A percentile compares a stretch with the other conserved stretches of the same genome.
Conservation (phyloP, 2,113 vertebrate genomes). For the Pachyramphus minor region DNA sequence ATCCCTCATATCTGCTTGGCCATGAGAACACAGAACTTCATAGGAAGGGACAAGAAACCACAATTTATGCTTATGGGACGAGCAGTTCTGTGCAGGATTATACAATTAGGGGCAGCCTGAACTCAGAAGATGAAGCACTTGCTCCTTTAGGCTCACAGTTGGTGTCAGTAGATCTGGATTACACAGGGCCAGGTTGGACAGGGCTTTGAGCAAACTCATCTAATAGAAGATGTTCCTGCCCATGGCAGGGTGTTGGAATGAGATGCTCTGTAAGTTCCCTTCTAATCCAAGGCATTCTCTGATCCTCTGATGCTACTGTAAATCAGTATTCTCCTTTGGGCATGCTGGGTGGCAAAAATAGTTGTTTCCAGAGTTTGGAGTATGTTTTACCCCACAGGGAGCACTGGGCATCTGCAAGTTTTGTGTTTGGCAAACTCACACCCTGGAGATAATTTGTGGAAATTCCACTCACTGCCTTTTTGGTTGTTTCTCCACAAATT, state of each 20-base stretch:
- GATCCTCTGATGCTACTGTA: neutral
- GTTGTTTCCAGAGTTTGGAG: neutral
- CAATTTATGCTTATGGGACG: neutral
- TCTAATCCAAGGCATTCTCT: neutral
- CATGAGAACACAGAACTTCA: neutral
- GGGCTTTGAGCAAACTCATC: neutral
- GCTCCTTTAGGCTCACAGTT: neutral
- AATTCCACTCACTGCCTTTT: neutral
- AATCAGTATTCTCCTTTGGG: neutral
- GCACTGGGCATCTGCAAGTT: neutral
- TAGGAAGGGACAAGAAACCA: neutral
- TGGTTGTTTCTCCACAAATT: constrained; percentile 6
- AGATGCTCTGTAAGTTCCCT: neutral
- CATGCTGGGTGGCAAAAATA: neutral
- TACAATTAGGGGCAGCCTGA: neutral
- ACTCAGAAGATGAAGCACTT: neutral
- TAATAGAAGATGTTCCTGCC: neutral
- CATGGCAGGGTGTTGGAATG: neutral
- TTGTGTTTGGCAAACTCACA: neutral
- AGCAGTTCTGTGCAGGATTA: neutral
- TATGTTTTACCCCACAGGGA: neutral
- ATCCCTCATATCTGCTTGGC: neutral
- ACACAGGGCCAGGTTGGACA: neutral
- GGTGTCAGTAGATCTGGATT: neutral
- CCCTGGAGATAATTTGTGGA: neutral